A percentile compares a stretch with the other conserved stretches of the same genome.
Evolutionary conservation across 1,140 invertebrate species (phyloP).

Genomic region (Telenomus remus): DNA sequence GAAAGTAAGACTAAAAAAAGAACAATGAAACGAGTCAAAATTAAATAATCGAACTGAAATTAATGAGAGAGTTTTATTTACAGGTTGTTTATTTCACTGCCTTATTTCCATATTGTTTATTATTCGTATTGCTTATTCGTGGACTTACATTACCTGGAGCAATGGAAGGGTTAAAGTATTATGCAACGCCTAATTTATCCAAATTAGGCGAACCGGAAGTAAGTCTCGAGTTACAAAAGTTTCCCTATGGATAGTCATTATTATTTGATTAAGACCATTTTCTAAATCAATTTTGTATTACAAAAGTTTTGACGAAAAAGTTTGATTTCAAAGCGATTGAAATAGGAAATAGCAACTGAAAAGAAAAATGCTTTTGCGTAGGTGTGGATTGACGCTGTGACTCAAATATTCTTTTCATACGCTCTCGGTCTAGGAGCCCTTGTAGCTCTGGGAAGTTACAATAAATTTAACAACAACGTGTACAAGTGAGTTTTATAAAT

Average conservation of each 20-base stretch:
- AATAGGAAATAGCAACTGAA: no score
- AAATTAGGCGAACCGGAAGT: conserved; percentile 90
- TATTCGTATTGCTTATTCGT: conserved; percentile 91
- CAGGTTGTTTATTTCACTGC: conserved; percentile 91
- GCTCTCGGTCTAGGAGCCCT: conserved; percentile 93
- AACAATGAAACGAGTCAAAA: neutral
- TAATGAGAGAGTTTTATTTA: neutral
- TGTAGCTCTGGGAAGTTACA: conserved; percentile 95
- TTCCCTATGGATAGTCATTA: no score
- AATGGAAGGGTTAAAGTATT: conserved; percentile 92
- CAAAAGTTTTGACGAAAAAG: no score
- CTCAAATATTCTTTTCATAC: conserved; percentile 98
- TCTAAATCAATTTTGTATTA: no score
- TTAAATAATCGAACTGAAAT: neutral
- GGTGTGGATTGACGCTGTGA: conserved; percentile 97
- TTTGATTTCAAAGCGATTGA: no score
- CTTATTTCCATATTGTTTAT: conserved; percentile 93
- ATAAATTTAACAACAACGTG: conserved; percentile 96
- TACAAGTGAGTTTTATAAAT: conserved; percentile 79
- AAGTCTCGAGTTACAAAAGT: conserved; percentile 23
- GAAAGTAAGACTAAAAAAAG: conserved; percentile 78
- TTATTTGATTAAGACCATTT: no score
- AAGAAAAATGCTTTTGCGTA: conserved; percentile 62
- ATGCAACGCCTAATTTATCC: conserved; percentile 91
- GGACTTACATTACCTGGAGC: conserved; percentile 95